These are phyloP conservation scores for Nymphalis polychloros DNA, from an alignment of 2,888 invertebrate genomes.

Conservation along the genomic window DNA sequence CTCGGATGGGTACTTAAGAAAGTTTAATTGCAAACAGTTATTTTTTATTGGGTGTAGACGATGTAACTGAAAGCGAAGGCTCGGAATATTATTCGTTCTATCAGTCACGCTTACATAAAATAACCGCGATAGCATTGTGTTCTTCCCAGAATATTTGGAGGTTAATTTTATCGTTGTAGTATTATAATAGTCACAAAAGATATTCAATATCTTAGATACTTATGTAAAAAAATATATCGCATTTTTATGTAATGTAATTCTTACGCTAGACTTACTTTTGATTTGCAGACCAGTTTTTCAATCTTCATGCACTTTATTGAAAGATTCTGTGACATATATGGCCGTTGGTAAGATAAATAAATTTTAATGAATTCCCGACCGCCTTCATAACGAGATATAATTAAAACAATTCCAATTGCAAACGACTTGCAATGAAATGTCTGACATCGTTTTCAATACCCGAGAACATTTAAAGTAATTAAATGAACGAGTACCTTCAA, in stretches of 20 bases:
- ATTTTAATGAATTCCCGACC: too few relatives aligned
- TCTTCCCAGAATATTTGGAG: not conserved
- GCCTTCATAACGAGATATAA: not conserved
- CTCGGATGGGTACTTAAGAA: constrained; percentile 34
- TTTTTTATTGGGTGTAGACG: constrained; percentile 39
- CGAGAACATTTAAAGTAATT: constrained; percentile 5
- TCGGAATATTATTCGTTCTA: constrained; percentile 18
- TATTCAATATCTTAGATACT: too few relatives aligned
- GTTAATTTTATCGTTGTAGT: too few relatives aligned
- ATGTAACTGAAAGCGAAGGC: constrained; percentile 25
- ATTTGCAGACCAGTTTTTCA: too few relatives aligned
- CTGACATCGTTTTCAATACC: not conserved
- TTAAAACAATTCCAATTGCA: not conserved
- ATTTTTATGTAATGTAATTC: too few relatives aligned
- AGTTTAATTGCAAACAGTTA: constrained; percentile 39
- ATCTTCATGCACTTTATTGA: too few relatives aligned
- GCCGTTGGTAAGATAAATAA: too few relatives aligned
- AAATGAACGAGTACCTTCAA: constrained; percentile 21
- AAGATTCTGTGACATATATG: too few relatives aligned
- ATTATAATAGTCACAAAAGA: too few relatives aligned
- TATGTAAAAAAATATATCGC: too few relatives aligned
- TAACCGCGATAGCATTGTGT: constrained; percentile 12
- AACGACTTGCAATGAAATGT: not conserved
- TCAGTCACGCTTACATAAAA: not conserved
- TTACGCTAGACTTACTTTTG: too few relatives aligned